A percentile compares a stretch with the other conserved stretches of the same genome.
Evolutionary conservation across 2,113 vertebrate species (phyloP).

Genomic region (Phasianus colchicus): DNA sequence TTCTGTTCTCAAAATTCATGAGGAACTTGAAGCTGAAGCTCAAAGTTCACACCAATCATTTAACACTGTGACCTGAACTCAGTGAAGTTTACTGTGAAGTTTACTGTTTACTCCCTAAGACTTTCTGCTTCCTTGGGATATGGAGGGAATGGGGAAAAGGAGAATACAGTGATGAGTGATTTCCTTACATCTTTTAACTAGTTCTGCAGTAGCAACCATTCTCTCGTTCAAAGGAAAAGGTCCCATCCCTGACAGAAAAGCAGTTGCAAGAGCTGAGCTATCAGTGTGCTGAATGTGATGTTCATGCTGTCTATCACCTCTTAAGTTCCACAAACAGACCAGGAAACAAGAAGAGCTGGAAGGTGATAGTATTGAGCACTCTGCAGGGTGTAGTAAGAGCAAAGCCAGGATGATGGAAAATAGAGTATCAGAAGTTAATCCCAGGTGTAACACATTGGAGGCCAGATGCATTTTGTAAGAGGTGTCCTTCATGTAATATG

Average conservation of each 20-base stretch:
- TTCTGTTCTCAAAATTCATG: not conserved
- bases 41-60: not conserved
- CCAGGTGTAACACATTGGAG: not conserved
- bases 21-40: not conserved
- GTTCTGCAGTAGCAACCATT: not conserved
- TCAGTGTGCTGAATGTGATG: not conserved
- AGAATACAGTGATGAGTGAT: not conserved
- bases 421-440: constrained; percentile 33
- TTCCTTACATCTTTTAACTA: constrained; percentile 2
- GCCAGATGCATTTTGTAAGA: not conserved
- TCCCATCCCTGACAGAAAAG: not conserved
- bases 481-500: not conserved
- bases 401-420: not conserved
- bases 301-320: not conserved
- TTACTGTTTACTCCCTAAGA: not conserved
- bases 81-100: not conserved
- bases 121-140: not conserved
- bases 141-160: not conserved
- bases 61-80: not conserved
- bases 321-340: not conserved
- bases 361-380: not conserved
- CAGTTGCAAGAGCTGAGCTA: not conserved
- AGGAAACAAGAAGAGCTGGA: not conserved
- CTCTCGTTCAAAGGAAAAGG: rapidly evolving
- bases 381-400: not conserved